Conservation (phyloP, 2,888 invertebrate species). For the Pollenia amentaria region DNA sequence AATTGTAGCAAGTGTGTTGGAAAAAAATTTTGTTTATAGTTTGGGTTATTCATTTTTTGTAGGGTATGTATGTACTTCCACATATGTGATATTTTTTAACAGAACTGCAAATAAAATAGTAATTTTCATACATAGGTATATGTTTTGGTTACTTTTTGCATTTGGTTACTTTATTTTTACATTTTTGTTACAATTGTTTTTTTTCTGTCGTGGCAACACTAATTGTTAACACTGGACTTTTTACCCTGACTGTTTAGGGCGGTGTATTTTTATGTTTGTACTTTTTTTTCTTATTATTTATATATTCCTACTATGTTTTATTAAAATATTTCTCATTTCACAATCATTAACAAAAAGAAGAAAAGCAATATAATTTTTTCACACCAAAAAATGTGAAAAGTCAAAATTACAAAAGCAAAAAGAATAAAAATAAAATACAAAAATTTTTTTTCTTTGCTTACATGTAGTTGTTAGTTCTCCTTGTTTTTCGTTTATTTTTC, state of each 20-base stretch:
- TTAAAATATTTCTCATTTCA: constrained; percentile 18
- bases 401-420: not conserved
- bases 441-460: constrained; percentile 21
- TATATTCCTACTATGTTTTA: too few relatives aligned
- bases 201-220: too few relatives aligned
- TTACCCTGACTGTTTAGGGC: constrained; percentile 1
- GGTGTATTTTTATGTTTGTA: constrained; percentile 5
- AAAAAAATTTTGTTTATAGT: too few relatives aligned
- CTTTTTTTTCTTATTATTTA: not conserved
- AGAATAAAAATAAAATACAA: not conserved
- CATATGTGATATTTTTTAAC: too few relatives aligned
- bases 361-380: not conserved
- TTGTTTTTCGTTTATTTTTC: constrained; percentile 19
- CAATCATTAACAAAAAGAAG: constrained; percentile 1
- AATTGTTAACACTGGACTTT: constrained; percentile 2
- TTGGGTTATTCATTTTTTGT: too few relatives aligned
- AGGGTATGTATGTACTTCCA: too few relatives aligned
- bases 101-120: too few relatives aligned
- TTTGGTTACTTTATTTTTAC: too few relatives aligned
- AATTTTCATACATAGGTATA: too few relatives aligned
- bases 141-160: too few relatives aligned
- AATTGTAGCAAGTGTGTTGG: too few relatives aligned
- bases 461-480: constrained; percentile 49
- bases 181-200: too few relatives aligned
- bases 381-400: not conserved